Evolutionary conservation across 2,113 vertebrate species (phyloP).

Genomic region (Lasiurus borealis): DNA sequence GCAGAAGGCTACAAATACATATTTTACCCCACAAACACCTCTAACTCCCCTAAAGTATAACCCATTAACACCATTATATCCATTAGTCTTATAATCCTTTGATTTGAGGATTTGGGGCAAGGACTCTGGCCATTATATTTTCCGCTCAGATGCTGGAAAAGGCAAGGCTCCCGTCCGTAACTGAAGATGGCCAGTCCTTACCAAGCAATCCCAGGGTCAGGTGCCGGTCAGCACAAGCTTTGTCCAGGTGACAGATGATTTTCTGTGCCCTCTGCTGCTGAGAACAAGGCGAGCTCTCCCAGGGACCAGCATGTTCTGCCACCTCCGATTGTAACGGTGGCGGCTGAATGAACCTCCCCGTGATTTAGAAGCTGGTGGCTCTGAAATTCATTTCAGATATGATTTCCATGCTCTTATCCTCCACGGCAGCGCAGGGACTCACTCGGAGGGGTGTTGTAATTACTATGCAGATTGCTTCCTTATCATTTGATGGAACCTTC

Average conservation of each 20-base stretch:
- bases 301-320: neutral
- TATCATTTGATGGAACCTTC: slow-evolving; percentile 66
- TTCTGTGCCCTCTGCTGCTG: slow-evolving; percentile 33
- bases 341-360: slow-evolving; percentile 29
- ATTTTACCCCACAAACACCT: neutral
- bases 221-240: neutral
- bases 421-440: neutral
- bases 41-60: neutral
- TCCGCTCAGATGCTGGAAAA: neutral
- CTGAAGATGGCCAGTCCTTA: neutral
- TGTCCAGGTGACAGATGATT: neutral
- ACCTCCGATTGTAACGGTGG: neutral
- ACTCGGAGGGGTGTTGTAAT: slow-evolving; percentile 48
- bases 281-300: neutral
- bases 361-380: slow-evolving; percentile 44
- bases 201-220: neutral
- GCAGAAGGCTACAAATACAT: neutral
- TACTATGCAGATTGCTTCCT: slow-evolving; percentile 76
- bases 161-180: neutral
- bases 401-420: slow-evolving; percentile 18
- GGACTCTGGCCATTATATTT: neutral
- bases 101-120: slow-evolving; percentile 21
- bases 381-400: slow-evolving; percentile 70
- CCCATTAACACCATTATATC: neutral
- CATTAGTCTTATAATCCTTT: neutral